Evolutionary conservation across 2,888 invertebrate genomes (phyloP), one percentile per base, ranked within the genome.

Genomic region (Mythimna pallens): DNA sequence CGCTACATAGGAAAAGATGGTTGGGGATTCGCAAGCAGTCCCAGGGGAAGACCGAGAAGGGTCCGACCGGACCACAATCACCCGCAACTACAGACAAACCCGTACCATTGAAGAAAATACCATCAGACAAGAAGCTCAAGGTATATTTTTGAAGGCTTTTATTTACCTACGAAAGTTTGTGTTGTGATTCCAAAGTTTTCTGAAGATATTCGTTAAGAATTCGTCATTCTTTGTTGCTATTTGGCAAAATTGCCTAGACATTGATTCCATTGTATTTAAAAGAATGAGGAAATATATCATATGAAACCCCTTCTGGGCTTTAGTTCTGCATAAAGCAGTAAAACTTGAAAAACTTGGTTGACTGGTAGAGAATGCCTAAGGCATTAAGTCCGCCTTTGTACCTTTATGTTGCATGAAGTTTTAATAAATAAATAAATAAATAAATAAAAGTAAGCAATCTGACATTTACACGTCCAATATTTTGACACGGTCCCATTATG

Each of bases 11-110:
- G 94, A 99, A 99, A 97, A 98, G 99, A 98, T 96, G 99, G 92
- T 98, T 99, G 79, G 98, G 92, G 97, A 97, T 99, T 76, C 97
- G 99, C 85, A 99, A 99, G 94, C 97, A 91, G 68, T 98, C 99
- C 86, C 98, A 98, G 93, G 98, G 98, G 86, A 98, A 98, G 95
- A 76, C 68, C 22, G 98, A 99, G 90, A 98, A 98, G 90, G 92
- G 96, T 10, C 91, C 97, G 43, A 97, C 95, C 90, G 97, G 97
- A 65, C 89, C 92, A 9, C 94, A 94, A 75, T 92, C 94, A 57
- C 93, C 96, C 58, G 94, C 96, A 59, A 91, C 96, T 64, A 88
- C 94, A 22, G 97, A 97, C 43, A 95, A 97, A 82, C 95, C 96
- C 7, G 94, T 96, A 30, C 97, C 97, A 59, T 96, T 98, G 85